phyloP scores from a whole-genome alignment of 1,140 invertebrate genomes.

The Meloidogyne chitwoodi region DNA sequence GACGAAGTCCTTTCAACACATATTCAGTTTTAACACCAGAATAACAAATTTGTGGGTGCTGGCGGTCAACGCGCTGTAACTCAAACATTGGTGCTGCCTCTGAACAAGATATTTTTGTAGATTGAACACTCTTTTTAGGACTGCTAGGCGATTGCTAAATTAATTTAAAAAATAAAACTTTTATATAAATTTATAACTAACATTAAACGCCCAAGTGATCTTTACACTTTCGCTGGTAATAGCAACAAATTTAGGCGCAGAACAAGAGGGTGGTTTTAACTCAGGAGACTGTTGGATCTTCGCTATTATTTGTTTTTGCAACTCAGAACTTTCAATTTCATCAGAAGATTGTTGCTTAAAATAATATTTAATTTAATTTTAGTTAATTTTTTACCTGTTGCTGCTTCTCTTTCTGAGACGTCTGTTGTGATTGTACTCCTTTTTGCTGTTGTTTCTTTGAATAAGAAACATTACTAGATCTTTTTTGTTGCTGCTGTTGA shows the following conservation, averaged over 20 bases:
- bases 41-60: constrained; percentile 49
- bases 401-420: not conserved
- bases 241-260: constrained; percentile 25
- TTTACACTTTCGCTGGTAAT: constrained; percentile 27
- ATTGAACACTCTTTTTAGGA: not conserved
- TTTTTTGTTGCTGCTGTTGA: not conserved
- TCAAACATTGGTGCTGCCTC: constrained; percentile 40
- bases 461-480: not conserved
- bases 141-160: not conserved
- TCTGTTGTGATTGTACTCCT: constrained; percentile 4
- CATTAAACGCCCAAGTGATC: constrained; percentile 26
- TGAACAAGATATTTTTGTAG: too few species aligned
- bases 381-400: not conserved
- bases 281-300: not conserved
- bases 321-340: not conserved
- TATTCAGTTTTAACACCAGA: constrained; percentile 42
- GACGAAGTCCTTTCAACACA: constrained; percentile 37
- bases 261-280: constrained; percentile 22
- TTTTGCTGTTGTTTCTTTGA: constrained; percentile 4
- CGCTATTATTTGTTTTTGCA: not conserved
- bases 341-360: not conserved
- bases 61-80: constrained; percentile 48
- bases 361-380: not conserved
- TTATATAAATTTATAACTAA: not conserved
- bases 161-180: not conserved